Conservation (phyloP, 64 coral and sea anemone species). For the Platygyra sinensis region DNA sequence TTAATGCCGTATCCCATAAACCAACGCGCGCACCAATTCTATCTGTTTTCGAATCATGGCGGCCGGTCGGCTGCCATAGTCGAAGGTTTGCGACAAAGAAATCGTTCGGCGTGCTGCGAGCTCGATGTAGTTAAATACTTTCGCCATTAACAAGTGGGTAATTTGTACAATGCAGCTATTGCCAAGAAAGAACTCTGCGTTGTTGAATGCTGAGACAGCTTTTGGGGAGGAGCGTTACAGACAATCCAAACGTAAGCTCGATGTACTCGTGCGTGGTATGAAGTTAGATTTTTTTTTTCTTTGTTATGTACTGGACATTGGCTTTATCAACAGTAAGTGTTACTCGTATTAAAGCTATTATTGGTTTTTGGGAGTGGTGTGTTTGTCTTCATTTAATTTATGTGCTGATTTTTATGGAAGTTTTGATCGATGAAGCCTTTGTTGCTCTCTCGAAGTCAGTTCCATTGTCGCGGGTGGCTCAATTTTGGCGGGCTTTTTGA, state of each 20-base stretch:
- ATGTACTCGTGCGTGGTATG: constrained; percentile 2
- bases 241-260: constrained; percentile 6
- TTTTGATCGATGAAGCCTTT: constrained; percentile 25
- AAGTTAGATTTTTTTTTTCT: constrained; percentile 7
- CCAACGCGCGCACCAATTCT: no score
- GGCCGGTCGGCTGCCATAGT: no score
- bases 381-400: not conserved
- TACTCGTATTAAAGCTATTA: not conserved
- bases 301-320: constrained; percentile 15
- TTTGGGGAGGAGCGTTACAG: no score
- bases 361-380: constrained; percentile 5
- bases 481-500: no score
- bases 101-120: no score
- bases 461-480: not conserved
- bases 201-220: no score
- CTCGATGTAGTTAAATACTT: no score
- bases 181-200: no score
- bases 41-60: no score
- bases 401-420: not conserved
- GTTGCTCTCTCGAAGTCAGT: constrained; percentile 24
- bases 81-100: no score
- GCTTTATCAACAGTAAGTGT: constrained; percentile 25
- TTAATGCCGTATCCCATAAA: no score
- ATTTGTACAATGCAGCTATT: no score
- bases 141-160: not conserved